phyloP scores from a whole-genome alignment of 1,140 invertebrate genomes.

The Drosophila suzukii region DNA sequence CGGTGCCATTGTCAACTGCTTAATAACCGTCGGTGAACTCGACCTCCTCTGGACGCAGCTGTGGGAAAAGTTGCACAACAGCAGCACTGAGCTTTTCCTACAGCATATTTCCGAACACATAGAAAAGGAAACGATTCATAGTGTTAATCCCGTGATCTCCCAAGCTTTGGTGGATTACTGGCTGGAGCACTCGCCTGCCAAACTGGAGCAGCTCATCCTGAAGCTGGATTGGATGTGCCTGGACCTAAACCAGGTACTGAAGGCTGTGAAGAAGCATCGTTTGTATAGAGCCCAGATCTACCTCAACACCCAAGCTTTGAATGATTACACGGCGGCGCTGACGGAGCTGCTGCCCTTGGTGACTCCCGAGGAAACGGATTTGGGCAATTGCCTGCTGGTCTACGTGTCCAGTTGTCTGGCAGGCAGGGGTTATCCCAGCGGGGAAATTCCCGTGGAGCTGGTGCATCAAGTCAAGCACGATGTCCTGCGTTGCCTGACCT shows the following conservation, averaged over 20 bases:
- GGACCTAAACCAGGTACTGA: constrained; percentile 95
- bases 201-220: constrained; percentile 92
- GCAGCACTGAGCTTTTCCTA: constrained; percentile 83
- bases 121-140: constrained; percentile 80
- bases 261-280: constrained; percentile 90
- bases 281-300: constrained; percentile 95
- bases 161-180: constrained; percentile 88
- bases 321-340: constrained; percentile 93
- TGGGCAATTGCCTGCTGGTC: constrained; percentile 96
- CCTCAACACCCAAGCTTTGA: constrained; percentile 93
- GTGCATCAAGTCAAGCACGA: constrained; percentile 91
- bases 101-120: constrained; percentile 85
- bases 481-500: constrained; percentile 87
- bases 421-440: constrained; percentile 95
- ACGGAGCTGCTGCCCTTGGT: constrained; percentile 89
- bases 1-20: constrained; percentile 74
- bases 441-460: constrained; percentile 90
- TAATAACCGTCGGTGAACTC: constrained; percentile 76
- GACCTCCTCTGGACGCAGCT: constrained; percentile 85
- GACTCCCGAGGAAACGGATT: constrained; percentile 84
- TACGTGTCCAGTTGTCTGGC: constrained; percentile 97
- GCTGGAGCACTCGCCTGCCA: constrained; percentile 86
- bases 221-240: constrained; percentile 93
- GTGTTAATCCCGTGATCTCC: constrained; percentile 88
- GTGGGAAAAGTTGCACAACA: constrained; percentile 83